Evolutionary conservation across 2,113 vertebrate genomes (phyloP).

Genomic region (Antechinus stuartii): DNA sequence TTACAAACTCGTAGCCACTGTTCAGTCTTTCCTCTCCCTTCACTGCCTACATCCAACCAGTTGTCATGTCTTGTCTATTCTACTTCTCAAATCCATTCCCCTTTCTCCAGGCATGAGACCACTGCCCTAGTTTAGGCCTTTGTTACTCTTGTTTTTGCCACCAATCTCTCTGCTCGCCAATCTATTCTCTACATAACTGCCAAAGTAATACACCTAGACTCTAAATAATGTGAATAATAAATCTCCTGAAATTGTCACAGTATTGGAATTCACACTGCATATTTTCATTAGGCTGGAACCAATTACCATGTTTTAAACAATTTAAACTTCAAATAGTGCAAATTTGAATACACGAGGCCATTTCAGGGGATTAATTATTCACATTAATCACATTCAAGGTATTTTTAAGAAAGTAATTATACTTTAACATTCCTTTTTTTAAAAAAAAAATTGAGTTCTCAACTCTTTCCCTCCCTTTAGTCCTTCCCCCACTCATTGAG

Average conservation of each 20-base stretch:
- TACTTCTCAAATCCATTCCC: not conserved
- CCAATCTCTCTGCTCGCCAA: not conserved
- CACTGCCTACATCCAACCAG: not conserved
- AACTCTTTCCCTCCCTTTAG: not conserved
- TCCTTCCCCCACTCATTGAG: not conserved
- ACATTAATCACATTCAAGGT: not conserved
- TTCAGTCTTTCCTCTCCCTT: not conserved
- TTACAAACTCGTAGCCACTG: not conserved
- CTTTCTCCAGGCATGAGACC: not conserved
- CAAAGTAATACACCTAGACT: not conserved
- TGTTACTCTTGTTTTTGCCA: not conserved
- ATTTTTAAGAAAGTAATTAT: not conserved
- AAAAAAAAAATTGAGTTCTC: not conserved
- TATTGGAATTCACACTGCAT: not conserved
- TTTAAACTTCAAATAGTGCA: not conserved
- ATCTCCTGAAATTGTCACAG: not conserved
- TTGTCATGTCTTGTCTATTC: not conserved
- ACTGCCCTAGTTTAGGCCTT: not conserved
- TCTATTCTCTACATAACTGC: not conserved
- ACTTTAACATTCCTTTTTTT: not conserved
- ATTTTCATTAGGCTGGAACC: not conserved
- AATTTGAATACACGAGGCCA: not conserved
- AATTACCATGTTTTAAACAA: not conserved
- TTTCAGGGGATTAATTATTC: not conserved
- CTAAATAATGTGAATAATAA: not conserved